A percentile compares a stretch with the other conserved stretches of the same genome.
phyloP scores from a whole-genome alignment of 2,113 vertebrate species.

The Sylvietta virens region DNA sequence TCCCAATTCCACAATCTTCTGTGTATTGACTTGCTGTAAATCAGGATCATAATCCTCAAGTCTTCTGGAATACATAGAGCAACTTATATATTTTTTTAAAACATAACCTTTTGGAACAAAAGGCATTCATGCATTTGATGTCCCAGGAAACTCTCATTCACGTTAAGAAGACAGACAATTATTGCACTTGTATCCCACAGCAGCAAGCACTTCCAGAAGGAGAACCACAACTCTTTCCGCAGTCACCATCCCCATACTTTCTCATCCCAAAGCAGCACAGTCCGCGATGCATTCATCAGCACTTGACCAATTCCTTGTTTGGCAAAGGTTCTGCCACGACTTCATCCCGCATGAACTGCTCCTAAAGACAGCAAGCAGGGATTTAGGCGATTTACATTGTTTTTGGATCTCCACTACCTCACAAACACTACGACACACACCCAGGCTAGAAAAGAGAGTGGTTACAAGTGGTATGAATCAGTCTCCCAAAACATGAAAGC shows the following conservation, averaged over 20 bases:
- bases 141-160: not conserved
- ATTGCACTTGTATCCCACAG: not conserved
- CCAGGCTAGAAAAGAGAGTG: not conserved
- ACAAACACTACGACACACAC: not conserved
- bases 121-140: not conserved
- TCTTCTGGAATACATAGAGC: not conserved
- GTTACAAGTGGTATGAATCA: not conserved
- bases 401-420: not conserved
- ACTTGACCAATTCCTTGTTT: constrained; percentile 80
- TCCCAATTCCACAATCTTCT: not conserved
- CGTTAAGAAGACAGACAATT: not conserved
- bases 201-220: not conserved
- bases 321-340: constrained; percentile 75
- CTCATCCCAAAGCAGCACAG: not conserved
- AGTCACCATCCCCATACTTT: not conserved
- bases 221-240: not conserved
- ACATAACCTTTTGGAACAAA: not conserved
- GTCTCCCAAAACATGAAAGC: not conserved
- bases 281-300: constrained; percentile 67
- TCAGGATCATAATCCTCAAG: not conserved
- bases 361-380: constrained; percentile 70
- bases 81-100: not conserved
- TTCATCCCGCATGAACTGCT: constrained; percentile 88
- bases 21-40: not conserved
- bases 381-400: not conserved